Conservation (phyloP, 2,888 invertebrate species). For the Rhaphigaster nebulosa region DNA sequence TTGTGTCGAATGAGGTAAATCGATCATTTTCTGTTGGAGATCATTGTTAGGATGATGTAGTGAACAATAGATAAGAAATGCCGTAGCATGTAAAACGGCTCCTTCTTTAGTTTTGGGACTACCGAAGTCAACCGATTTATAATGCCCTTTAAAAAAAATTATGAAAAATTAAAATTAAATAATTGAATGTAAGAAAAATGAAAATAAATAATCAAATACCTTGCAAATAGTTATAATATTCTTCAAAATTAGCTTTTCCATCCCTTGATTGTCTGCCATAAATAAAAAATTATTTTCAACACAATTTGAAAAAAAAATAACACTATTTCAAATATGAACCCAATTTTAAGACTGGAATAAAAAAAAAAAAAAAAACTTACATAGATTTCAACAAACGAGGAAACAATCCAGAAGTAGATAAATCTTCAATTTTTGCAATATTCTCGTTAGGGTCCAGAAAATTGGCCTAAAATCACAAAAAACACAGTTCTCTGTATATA, state of each 20-base stretch:
- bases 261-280: neutral
- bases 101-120: neutral
- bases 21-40: constrained; percentile 55
- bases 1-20: constrained; percentile 56
- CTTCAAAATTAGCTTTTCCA: neutral
- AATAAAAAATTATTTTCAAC: neutral
- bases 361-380: constrained; percentile 31
- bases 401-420: constrained; percentile 33
- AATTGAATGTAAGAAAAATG: neutral
- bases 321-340: neutral
- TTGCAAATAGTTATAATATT: constrained; percentile 32
- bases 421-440: constrained; percentile 43
- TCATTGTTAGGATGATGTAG: constrained; percentile 57
- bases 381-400: constrained; percentile 22
- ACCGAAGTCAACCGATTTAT: constrained; percentile 41
- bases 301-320: neutral
- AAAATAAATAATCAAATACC: constrained; percentile 18
- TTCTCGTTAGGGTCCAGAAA: constrained; percentile 49
- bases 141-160: neutral
- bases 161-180: neutral
- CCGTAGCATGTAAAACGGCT: constrained; percentile 53
- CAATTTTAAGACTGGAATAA: neutral
- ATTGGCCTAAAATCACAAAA: constrained; percentile 51
- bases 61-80: constrained; percentile 57
- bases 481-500: neutral